Evolutionary conservation across 2,113 vertebrate genomes (phyloP).

Genomic region (Nansenia antarctica): DNA sequence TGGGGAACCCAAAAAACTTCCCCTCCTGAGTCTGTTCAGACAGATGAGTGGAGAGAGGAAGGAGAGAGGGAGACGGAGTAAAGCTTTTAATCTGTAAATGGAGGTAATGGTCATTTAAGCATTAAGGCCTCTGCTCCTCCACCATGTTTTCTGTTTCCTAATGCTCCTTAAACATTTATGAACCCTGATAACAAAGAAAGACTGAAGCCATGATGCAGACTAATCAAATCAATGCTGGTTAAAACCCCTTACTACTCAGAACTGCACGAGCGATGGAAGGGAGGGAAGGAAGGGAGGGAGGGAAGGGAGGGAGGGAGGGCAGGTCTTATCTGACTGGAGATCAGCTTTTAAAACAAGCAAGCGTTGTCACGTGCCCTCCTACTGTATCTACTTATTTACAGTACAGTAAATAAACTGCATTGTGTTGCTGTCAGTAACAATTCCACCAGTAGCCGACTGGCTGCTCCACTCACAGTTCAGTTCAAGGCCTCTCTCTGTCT

Average conservation of each 20-base stretch:
- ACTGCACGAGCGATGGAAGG: slow-evolving; percentile 1
- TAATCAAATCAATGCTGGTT: slow-evolving; percentile 71
- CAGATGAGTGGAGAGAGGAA: neutral
- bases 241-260: slow-evolving; percentile 53
- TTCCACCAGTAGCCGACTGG: too few relatives aligned
- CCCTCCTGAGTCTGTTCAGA: slow-evolving; percentile 19
- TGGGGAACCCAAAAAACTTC: slow-evolving; percentile 19
- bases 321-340: neutral
- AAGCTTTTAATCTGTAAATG: slow-evolving; percentile 78
- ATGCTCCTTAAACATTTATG: slow-evolving; percentile 76
- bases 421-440: neutral
- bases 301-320: neutral
- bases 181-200: slow-evolving; percentile 72
- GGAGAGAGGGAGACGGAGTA: slow-evolving; percentile 62
- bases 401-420: neutral
- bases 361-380: neutral
- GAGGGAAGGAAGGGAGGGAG: neutral
- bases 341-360: neutral
- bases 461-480: neutral
- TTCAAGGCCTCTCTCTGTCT: neutral
- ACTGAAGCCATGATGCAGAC: slow-evolving; percentile 40
- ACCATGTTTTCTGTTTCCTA: slow-evolving; percentile 57
- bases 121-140: slow-evolving; percentile 62
- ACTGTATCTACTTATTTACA: too few relatives aligned
- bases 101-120: slow-evolving; percentile 71